Evolutionary conservation across 2,113 vertebrate species (phyloP), one percentile per base, ranked within the genome.

Genomic region (Daboia siamensis): DNA sequence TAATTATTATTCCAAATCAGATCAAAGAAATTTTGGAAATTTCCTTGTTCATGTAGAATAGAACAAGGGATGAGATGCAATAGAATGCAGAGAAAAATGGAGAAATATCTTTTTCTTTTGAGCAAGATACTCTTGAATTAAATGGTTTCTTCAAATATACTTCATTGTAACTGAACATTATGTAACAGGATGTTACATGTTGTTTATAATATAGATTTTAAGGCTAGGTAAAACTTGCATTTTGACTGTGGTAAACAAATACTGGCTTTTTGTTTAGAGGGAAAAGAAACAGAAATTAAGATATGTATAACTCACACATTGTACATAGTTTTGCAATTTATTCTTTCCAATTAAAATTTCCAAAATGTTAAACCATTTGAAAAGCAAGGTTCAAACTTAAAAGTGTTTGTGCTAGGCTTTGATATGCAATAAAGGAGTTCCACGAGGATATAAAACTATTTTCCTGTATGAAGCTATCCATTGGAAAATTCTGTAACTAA

Each of bases 281-380:
- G 90, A 90, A 4, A 87, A 80, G 46, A 2, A 90, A 92, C 46
- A 91, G 46, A 39, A 61, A 88, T 85, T 9, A 85, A 93, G 12
- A 52, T 52, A 56, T 24, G 29, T 24, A 96, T 92, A 94, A 91
- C 44, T 74, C 57, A 96, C 55, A 92, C 93, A 90, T 46, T 46
- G 93, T 48, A 94, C 48, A 55, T 88, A 20, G 93, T 74, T 21
- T 87, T 86, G 87, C 85, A 95, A 94, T 93, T 92, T 91, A 93
- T 39, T 92, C 91, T 24, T 3, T 44, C 95, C 92, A 90, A 88
- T 85, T 91, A 91, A 55, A 88, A 51, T 85, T 91, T 88, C 55
- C 90, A 93, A 96, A 96, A 95, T 64, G 89, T 69, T 96, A 94
- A 95, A 92, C 13, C 91, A 94, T 95, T 90, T 93, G 39, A 92